phyloP scores from a whole-genome alignment of 1,140 invertebrate species.

The Chrysoperla carnea region DNA sequence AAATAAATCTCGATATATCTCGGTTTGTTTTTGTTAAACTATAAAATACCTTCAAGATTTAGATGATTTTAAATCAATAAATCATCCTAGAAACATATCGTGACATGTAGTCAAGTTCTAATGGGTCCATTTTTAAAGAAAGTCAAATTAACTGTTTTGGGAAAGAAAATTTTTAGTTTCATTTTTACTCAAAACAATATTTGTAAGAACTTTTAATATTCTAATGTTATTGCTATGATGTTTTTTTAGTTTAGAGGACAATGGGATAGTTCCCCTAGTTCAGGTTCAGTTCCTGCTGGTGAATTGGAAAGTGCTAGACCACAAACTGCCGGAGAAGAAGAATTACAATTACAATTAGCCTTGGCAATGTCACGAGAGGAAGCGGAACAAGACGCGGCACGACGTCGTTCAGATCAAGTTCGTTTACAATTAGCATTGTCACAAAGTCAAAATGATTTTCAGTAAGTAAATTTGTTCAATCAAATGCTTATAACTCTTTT shows the following conservation, averaged over 20 bases:
- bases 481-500: background rate
- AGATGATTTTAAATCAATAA: no score
- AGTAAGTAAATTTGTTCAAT: conserved; percentile 29
- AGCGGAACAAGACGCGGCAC: conserved; percentile 89
- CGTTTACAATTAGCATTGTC: conserved; percentile 83
- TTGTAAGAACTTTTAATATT: no score
- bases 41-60: no score
- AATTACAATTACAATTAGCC: conserved; percentile 92
- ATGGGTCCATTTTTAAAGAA: no score
- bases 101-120: no score
- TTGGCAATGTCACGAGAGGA: conserved; percentile 97
- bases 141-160: no score
- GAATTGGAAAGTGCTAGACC: conserved; percentile 88
- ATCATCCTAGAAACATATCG: no score
- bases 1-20: no score
- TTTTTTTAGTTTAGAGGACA: background rate
- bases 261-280: background rate
- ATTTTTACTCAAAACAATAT: no score
- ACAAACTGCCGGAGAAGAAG: conserved; percentile 92
- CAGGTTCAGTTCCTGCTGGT: conserved; percentile 12
- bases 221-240: no score
- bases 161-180: no score
- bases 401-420: conserved; percentile 83
- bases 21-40: no score
- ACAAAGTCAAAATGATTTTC: conserved; percentile 83